These are phyloP conservation scores for Nannobrachium achirus DNA, from an alignment of 2,113 vertebrate genomes.

Conservation along the genomic window DNA sequence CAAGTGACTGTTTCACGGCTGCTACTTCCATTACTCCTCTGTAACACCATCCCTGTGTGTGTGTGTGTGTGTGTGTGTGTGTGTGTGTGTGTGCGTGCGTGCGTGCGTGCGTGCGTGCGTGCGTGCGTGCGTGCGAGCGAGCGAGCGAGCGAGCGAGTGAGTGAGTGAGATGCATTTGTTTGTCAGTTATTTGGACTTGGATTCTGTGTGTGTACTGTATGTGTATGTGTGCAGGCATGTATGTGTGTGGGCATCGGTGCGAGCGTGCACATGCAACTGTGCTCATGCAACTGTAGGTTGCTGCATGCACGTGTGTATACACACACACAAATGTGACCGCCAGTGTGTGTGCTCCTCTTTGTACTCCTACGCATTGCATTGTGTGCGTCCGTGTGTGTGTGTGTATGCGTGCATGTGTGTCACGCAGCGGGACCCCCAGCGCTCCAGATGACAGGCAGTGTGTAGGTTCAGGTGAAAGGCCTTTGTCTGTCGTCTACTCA, in stretches of 20 bases:
- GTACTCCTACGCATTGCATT: too few species aligned
- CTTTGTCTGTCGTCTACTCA: conserved; percentile 49
- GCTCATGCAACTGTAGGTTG: too few species aligned
- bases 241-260: conserved; percentile 3
- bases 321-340: too few species aligned
- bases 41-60: conserved; percentile 56
- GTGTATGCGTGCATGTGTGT: conserved; percentile 39
- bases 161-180: too few species aligned
- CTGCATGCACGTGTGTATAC: too few species aligned
- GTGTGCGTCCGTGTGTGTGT: conserved; percentile 10
- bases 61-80: conserved; percentile 28
- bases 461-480: conserved; percentile 43
- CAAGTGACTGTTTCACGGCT: conserved; percentile 52
- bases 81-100: neutral
- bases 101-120: neutral
- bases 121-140: conserved; percentile 36
- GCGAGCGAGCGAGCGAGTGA: too few species aligned
- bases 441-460: conserved; percentile 44
- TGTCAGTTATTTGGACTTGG: too few species aligned
- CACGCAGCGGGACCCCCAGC: conserved; percentile 32
- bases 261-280: too few species aligned
- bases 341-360: too few species aligned
- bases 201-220: conserved; percentile 32
- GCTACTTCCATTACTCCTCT: conserved; percentile 55
- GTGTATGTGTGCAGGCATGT: conserved; percentile 12